Evolutionary conservation across 2,113 vertebrate species (phyloP).

Genomic region (Microcebus tavaratra): DNA sequence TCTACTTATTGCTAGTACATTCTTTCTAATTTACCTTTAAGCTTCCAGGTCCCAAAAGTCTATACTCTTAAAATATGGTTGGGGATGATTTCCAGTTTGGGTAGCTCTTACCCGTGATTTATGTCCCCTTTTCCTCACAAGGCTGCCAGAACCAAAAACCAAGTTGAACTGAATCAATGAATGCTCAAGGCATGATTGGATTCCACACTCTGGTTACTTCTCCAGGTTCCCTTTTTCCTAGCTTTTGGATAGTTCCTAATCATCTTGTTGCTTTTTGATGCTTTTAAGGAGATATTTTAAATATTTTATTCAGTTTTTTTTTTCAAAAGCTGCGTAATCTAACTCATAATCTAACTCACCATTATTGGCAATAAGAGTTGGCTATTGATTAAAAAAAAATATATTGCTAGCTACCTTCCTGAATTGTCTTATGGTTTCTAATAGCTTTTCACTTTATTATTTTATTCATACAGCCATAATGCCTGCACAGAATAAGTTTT

Average conservation of each 20-base stretch:
- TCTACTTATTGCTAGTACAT: not conserved
- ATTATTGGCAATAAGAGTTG: not conserved
- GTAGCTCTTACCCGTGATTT: not conserved
- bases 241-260: not conserved
- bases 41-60: not conserved
- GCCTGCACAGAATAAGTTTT: not conserved
- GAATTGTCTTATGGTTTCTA: conserved; percentile 1
- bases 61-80: not conserved
- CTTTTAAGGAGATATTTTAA: not conserved
- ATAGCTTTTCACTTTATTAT: not conserved
- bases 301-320: not conserved
- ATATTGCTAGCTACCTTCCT: not conserved
- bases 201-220: not conserved
- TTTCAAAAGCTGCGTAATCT: not conserved
- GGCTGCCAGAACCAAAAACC: not conserved
- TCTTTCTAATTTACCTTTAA: not conserved
- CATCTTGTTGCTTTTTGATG: conserved; percentile 7
- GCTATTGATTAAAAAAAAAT: not conserved
- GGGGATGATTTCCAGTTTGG: not conserved
- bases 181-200: not conserved
- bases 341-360: not conserved
- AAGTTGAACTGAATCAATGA: not conserved
- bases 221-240: not conserved
- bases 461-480: not conserved
- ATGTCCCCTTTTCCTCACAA: not conserved